Evolutionary conservation across 1,140 invertebrate species (phyloP).

Genomic region (Augochlora pura): DNA sequence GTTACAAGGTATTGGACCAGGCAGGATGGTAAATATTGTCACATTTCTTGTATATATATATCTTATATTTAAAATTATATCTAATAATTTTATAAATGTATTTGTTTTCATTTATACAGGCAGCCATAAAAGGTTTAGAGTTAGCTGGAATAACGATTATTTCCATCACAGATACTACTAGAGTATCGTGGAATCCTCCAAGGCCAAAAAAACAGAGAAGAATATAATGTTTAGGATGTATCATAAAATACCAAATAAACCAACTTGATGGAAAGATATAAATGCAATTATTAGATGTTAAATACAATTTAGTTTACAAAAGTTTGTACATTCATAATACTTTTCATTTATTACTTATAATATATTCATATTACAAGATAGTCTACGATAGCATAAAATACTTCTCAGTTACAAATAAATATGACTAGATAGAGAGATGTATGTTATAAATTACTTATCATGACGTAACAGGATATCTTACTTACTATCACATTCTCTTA

Average conservation of each 20-base stretch:
- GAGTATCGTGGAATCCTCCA: constrained; percentile 88
- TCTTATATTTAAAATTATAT: not conserved
- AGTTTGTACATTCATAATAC: not conserved
- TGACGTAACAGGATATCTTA: not conserved
- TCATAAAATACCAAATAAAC: not conserved
- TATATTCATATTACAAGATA: not conserved
- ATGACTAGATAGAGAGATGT: constrained; percentile 35
- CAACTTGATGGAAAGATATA: not conserved
- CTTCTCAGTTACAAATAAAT: not conserved
- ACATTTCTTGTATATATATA: not conserved
- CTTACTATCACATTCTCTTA: not conserved
- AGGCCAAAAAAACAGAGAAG: constrained; percentile 88
- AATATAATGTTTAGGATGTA: constrained; percentile 80
- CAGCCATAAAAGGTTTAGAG: constrained; percentile 95
- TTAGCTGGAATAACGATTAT: constrained; percentile 93
- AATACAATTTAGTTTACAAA: not conserved
- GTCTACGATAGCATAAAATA: not conserved
- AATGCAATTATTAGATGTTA: not conserved
- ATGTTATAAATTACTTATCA: constrained; percentile 8
- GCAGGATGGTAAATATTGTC: constrained; percentile 87
- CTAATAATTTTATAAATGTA: not conserved
- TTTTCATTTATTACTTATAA: not conserved
- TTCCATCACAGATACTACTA: constrained; percentile 94
- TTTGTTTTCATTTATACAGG: constrained; percentile 79
- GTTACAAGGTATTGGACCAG: constrained; percentile 91